A percentile compares a stretch with the other conserved stretches of the same genome.
These are phyloP conservation scores for Carlito syrichta DNA, from an alignment of 2,113 vertebrate species.

Conservation along the genomic window DNA sequence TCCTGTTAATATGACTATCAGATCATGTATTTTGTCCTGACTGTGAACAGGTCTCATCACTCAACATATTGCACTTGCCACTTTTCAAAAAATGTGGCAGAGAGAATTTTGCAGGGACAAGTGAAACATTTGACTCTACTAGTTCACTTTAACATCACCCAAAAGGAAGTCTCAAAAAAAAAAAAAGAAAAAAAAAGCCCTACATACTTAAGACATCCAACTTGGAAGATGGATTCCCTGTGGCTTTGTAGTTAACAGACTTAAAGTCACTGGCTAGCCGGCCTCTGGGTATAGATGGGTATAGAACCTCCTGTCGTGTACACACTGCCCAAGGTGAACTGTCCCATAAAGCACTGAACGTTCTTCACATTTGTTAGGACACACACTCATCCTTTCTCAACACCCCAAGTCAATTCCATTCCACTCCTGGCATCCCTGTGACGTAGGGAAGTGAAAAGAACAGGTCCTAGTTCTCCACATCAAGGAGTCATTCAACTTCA, in stretches of 20 bases:
- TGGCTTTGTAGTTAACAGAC: neutral
- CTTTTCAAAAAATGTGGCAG: constrained; percentile 60
- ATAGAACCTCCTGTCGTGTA: accelerated
- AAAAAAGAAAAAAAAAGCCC: neutral
- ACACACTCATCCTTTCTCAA: neutral
- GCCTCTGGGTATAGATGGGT: neutral
- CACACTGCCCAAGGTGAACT: neutral
- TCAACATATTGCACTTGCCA: constrained; percentile 55
- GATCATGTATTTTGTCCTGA: constrained; percentile 67
- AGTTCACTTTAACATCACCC: neutral
- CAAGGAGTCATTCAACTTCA: neutral
- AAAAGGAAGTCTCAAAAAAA: neutral
- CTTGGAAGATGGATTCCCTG: neutral
- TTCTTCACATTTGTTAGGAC: neutral
- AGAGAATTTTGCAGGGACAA: constrained; percentile 8
- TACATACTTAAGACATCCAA: neutral
- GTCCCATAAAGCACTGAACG: neutral
- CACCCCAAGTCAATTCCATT: neutral
- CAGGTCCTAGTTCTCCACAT: neutral
- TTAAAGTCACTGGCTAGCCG: neutral
- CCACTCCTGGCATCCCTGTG: neutral
- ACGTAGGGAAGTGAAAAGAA: neutral
- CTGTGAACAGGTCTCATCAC: constrained; percentile 44
- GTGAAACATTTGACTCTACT: constrained; percentile 29
- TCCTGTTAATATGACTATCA: constrained; percentile 58